Conservation (phyloP, 2,888 invertebrate genomes). For the Pseudoips prasinana region DNA sequence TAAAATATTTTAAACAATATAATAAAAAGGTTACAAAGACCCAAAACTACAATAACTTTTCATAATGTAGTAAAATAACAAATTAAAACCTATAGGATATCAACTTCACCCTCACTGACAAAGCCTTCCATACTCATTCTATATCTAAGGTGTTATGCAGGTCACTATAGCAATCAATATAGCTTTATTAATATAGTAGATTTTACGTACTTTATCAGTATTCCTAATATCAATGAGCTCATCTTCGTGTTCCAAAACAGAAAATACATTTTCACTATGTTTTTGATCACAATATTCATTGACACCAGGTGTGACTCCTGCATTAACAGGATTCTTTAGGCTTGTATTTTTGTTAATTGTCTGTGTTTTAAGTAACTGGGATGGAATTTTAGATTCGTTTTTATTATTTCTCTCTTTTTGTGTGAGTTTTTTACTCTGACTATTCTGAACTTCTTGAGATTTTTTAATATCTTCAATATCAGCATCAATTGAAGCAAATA, state of each 20-base stretch:
- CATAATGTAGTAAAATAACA: too few species aligned
- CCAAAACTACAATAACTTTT: too few species aligned
- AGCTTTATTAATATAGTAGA: too few species aligned
- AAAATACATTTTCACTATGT: slow-evolving; percentile 69
- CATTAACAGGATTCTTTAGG: slow-evolving; percentile 3
- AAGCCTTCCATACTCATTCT: too few species aligned
- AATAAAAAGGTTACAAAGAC: too few species aligned
- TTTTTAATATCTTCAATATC: slow-evolving; percentile 53
- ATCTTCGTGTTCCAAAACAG: slow-evolving; percentile 51
- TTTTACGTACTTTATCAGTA: slow-evolving; percentile 41
- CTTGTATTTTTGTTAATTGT: slow-evolving; percentile 12
- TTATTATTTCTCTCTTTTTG: slow-evolving; percentile 6
- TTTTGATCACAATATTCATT: slow-evolving; percentile 38
- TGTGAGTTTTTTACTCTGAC: slow-evolving; percentile 9
- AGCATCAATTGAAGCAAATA: slow-evolving; percentile 68
- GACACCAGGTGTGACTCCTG: slow-evolving; percentile 16
- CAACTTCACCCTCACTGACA: too few species aligned
- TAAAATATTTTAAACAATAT: too few species aligned
- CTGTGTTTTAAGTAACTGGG: slow-evolving; percentile 27
- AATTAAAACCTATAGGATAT: too few species aligned
- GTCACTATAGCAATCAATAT: too few species aligned
- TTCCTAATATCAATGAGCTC: slow-evolving; percentile 24
- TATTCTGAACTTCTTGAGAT: slow-evolving; percentile 31
- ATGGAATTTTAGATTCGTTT: slow-evolving; percentile 6
- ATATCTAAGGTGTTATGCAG: too few species aligned